phyloP scores from a whole-genome alignment of 2,797 vertebrate genomes.

The Syngnathus rostellatus region DNA sequence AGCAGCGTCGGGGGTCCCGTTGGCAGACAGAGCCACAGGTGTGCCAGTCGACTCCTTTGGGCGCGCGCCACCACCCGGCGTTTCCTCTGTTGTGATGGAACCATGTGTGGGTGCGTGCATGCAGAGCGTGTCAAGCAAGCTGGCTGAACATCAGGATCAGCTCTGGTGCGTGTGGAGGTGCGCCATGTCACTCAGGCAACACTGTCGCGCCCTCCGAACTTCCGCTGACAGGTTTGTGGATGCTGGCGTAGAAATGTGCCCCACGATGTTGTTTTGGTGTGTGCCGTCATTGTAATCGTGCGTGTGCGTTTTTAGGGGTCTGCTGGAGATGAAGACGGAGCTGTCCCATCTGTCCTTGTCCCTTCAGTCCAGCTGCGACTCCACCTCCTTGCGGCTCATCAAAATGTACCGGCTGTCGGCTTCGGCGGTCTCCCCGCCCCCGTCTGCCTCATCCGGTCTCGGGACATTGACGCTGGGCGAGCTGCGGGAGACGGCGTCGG shows the following conservation, averaged over 20 bases:
- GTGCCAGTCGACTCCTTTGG: constrained; percentile 8
- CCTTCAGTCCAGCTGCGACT: constrained; percentile 71
- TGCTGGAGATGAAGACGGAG: constrained; percentile 78
- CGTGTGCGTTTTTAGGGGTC: constrained; percentile 64
- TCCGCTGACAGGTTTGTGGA: constrained; percentile 74
- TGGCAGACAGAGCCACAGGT: constrained; percentile 74
- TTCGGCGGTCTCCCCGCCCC: background rate
- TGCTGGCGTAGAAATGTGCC: no score
- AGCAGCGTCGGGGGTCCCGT: constrained; percentile 68
- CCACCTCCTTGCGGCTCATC: constrained; percentile 24
- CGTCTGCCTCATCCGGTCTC: background rate
- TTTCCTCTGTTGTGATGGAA: constrained; percentile 8
- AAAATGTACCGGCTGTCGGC: constrained; percentile 11
- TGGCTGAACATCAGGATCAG: constrained; percentile 64
- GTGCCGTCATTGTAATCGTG: no score
- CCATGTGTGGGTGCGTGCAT: constrained; percentile 10
- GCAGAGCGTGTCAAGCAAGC: constrained; percentile 56
- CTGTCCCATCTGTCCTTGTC: constrained; percentile 75
- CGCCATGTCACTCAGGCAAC: constrained; percentile 73
- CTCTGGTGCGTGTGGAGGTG: constrained; percentile 76
- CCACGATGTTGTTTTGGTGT: no score
- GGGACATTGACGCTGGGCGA: constrained; percentile 24
- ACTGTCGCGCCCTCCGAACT: constrained; percentile 80
- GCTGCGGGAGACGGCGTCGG: constrained; percentile 56
- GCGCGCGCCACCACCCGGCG: no score